A percentile compares a stretch with the other conserved stretches of the same genome.
Evolutionary conservation across 2,888 invertebrate species (phyloP).

Genomic region (Ophioninae sp.): DNA sequence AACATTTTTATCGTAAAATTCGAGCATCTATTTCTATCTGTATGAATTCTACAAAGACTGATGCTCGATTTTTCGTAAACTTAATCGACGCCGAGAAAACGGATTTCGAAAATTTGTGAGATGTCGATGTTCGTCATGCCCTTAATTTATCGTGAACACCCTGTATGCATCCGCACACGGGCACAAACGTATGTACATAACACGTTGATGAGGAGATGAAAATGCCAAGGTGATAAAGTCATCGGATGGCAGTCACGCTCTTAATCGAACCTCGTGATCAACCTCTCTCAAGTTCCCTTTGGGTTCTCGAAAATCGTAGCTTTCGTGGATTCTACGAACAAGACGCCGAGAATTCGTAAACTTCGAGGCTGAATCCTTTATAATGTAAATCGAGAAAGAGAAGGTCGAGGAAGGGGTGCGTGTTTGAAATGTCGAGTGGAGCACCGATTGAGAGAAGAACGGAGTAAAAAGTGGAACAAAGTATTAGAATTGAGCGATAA

Average conservation of each 20-base stretch:
- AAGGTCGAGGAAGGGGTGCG: not conserved
- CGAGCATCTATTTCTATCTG: too few relatives aligned
- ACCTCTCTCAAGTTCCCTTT: conserved; percentile 14
- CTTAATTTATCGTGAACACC: not conserved
- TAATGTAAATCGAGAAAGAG: conserved; percentile 50
- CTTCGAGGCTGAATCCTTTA: conserved; percentile 44
- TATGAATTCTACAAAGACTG: too few relatives aligned
- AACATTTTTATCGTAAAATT: too few relatives aligned
- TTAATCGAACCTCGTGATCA: conserved; percentile 52
- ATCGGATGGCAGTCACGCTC: conserved; percentile 35
- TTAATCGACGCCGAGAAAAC: too few relatives aligned
- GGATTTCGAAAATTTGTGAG: too few relatives aligned
- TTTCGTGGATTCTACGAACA: conserved; percentile 26
- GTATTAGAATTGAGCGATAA: conserved; percentile 38
- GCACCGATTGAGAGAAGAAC: not conserved
- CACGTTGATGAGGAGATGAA: not conserved
- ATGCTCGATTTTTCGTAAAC: too few relatives aligned
- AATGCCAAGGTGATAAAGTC: conserved; percentile 17
- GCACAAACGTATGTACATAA: not conserved
- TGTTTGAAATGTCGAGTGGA: conserved; percentile 15
- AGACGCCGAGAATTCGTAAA: conserved; percentile 26
- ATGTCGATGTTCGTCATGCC: too few relatives aligned
- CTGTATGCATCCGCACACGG: not conserved
- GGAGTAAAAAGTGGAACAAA: conserved; percentile 20
- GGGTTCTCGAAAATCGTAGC: conserved; percentile 26